Evolutionary conservation across 1,140 invertebrate genomes (phyloP).

Genomic region (Limonius californicus): DNA sequence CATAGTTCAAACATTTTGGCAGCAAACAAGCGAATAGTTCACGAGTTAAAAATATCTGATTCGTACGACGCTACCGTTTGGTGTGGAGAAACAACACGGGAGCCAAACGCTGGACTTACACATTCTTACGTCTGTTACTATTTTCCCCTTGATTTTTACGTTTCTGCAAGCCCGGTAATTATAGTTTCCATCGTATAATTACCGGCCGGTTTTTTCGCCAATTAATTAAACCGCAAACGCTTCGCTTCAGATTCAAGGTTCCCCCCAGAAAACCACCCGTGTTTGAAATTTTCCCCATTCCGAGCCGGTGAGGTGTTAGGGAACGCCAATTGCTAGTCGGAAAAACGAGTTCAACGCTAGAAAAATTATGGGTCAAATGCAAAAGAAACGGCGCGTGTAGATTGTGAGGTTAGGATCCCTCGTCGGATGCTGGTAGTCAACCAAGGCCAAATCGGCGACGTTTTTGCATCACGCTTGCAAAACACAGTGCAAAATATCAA

Average conservation of each 20-base stretch:
- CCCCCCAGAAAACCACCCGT: no score
- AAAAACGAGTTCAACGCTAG: no score
- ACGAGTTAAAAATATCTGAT: constrained; percentile 42
- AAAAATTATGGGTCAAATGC: background rate
- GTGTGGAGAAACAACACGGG: constrained; percentile 20
- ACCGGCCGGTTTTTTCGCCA: no score
- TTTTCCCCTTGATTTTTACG: background rate
- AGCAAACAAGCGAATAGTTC: constrained; percentile 41
- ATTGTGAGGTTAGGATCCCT: constrained; percentile 23
- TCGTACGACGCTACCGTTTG: constrained; percentile 22
- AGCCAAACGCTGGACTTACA: constrained; percentile 22
- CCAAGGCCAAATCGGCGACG: constrained; percentile 12
- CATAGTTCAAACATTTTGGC: constrained; percentile 44
- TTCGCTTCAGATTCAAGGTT: no score
- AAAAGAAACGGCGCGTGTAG: constrained; percentile 16
- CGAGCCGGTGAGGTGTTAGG: no score
- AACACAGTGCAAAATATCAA: constrained; percentile 8
- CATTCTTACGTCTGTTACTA: constrained; percentile 3
- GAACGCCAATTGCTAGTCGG: no score
- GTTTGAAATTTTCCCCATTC: no score
- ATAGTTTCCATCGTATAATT: no score
- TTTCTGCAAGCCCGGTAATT: no score
- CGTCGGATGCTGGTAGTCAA: background rate
- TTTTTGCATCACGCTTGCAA: constrained; percentile 4
- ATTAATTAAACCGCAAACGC: no score